Base-by-base conservation (phyloP, 2,797 vertebrate species). In the Nothura maculosa region DNA sequence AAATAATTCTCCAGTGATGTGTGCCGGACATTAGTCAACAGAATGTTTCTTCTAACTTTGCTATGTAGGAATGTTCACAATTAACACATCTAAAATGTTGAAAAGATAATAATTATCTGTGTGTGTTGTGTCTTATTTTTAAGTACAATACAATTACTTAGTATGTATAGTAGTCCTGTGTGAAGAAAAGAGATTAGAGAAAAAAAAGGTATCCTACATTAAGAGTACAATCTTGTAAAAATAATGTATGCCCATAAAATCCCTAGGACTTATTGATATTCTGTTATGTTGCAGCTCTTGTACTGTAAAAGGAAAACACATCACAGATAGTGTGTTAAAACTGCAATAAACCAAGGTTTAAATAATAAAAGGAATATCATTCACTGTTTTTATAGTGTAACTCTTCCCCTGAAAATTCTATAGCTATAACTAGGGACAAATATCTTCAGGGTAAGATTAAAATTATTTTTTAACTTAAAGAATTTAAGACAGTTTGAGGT, bases 261-360 rank as follows among this genome's bases (percentile, higher is more conserved):
- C 12, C 11, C 28, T 77, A 45, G 22, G 20, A 64, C 82, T 85
- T 82, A 87, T 60, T 82, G 61, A 54, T 82, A 74, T 14, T 78
- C 55, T 22, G 4, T 84, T 81, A 45, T 45, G 43, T 75, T 89
- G 32, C 32, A 77, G 30, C 2, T 89, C 32, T 82, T 82, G 25
- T 68, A 36, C 6, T 70, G 52, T 61, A 78, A 85, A 94, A 82
- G 48, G 20, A 80, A 88, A 96, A 89, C 64, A 66, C 25, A 11
- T 63, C 21, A 61, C 64, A 94, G 18, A 17, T 80, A 72, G 75
- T 87, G 17, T 12, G 8, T 40, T 82, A 87, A 80, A 94, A 77
- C 25, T 55, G 24, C 36, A 72, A 66, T 54, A 89, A 92, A 68
- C 9, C 30, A 80, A 91, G 12, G 2, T 70, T 94, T 89, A 89